Base-by-base conservation (phyloP, 1,140 invertebrate species). In the Heliconius hermathena region DNA sequence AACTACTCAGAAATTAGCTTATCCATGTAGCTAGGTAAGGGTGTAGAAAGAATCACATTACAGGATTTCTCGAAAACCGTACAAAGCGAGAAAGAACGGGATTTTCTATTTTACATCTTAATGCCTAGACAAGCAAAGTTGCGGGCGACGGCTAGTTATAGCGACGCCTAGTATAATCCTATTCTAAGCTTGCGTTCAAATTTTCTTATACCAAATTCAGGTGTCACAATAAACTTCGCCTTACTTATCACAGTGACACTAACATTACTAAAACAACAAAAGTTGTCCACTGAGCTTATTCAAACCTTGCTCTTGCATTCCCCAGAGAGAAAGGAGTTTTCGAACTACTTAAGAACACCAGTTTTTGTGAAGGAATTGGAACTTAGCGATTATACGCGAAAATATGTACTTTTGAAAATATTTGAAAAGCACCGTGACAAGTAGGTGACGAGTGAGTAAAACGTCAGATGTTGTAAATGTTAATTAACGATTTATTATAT, bases 231-330 rank as follows among this genome's bases (percentile, higher is more conserved):
- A 16, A 29, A 26, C 11, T 66, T 66, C n/a, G 11, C 29, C 74
- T 41, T 76, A 33, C 73, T 78, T 76, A 81, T 81, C 80, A 78
- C 49, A 26, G 26, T 75, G 74, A 78, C 73, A 46, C 52, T 75
- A 77, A 80, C 74, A 80, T 79, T 29, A 60, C 73, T 33, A 52
- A 82, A 82, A 82, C 75, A 80, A 72, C 78, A 49, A 74, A 79
- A 75, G 73, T 75, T 75, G 78, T n/a, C 75, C 78, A 71, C 52
- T 75, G 78, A 74, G 29, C 71, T 79, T 52, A 75, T 79, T 79
- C 36, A 33, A 71, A 72, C 77, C 73, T 57, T 52, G 22, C 46
- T 66, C 52, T 20, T 16, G 71, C 77, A 57, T 49, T 74, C 77
- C 38, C 71, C 8, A 26, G 41, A 33, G 71, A 74, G 38, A 29